Evolutionary conservation across 2,888 invertebrate species (phyloP), one percentile per base, ranked within the genome.

Genomic region (Sesia bembeciformis): DNA sequence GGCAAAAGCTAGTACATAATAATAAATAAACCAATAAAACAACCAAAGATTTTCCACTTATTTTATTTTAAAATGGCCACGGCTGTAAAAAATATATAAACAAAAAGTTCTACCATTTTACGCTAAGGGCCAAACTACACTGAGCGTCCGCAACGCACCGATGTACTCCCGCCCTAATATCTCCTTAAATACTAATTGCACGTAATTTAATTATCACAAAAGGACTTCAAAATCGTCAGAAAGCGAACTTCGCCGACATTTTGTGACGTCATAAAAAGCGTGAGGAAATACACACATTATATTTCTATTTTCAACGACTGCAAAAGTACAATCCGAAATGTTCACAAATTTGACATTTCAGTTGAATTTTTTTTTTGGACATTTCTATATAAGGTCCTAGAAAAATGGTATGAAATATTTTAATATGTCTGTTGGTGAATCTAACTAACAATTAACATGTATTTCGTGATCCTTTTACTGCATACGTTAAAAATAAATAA

Each of bases 61-160:
- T 74, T 69, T 73, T 64, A 70, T 72, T 71, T 60, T 71, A 72
- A 65, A 73, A 75, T 75, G 75, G 75, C 75, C 75, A 72, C 75
- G 66, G 70, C 69, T 70, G 73, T 73, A 74, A 71, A 75, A 75
- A 73, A 73, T 73, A 73, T 71, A 69, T 68, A 70, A 73, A 73
- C 72, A 66, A 68, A 72, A 71, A 62, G 62, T 64, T 65, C 67
- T 50, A 50, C 7, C 40, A 3, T 40, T 40, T 40, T 67, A 8
- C 46, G 7, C 41, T 46, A 8, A 8, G 46, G 8, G 46, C 46
- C 8, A 23, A 4, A 46, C 3, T 43, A n/a, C n/a, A 43, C 43
- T 43, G 23, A 23, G 23, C 23, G 23, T 23, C 23, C 23, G 23
- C 23, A 23, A 23, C 23, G 23, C 23, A n/a, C 23, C 23, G 23